Base-by-base conservation (phyloP, 2,797 vertebrate genomes). In the Sebastes goodei region DNA sequence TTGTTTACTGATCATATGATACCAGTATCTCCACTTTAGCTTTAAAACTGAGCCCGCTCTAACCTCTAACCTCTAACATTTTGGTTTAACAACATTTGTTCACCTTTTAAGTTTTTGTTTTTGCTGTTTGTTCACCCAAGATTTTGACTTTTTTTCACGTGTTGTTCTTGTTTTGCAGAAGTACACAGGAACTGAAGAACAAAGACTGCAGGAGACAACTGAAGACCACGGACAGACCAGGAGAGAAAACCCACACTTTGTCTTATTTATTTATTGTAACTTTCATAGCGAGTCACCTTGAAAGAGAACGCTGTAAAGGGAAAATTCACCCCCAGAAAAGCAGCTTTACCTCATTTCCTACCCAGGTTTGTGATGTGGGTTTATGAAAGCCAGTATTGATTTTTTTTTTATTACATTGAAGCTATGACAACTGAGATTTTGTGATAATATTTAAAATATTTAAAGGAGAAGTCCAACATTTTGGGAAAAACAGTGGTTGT, bases 301-400 rank as follows among this genome's bases (percentile, higher is more conserved):
- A 71, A 74, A 78, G 66, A 69, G 49, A 82, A 67, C 69, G 60
- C 85, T 87, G 63, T 70, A 38, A 10, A 33, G 42, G 68, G 63
- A 80, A 74, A 49, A 49, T 29, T 42, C 42, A 55, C 23, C 52
- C 68, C 52, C 38, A 0, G 5, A 49, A 63, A 42, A 76, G 78
- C 80, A 84, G 82, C 75, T 86, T 86, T 88, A 92, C 89, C 82
- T 91, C 77, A 83, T 84, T 82, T 80, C 71, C 46, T 72, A 35
- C 35, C 35, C 60, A 62, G 61, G 42, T 42, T 59, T 77, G 30
- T 49, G 9, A 62, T 71, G n/a, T 67, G 30, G 20, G 9, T 65
- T 70, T 10, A 46, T 55, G 5, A 57, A 75, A 32, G 23, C 38
- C 42, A 42, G 15, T 60, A 59, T 33, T 27, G 42, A 52, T 17